Conservation (phyloP, 2,888 invertebrate species). For the Mythimna loreyi region DNA sequence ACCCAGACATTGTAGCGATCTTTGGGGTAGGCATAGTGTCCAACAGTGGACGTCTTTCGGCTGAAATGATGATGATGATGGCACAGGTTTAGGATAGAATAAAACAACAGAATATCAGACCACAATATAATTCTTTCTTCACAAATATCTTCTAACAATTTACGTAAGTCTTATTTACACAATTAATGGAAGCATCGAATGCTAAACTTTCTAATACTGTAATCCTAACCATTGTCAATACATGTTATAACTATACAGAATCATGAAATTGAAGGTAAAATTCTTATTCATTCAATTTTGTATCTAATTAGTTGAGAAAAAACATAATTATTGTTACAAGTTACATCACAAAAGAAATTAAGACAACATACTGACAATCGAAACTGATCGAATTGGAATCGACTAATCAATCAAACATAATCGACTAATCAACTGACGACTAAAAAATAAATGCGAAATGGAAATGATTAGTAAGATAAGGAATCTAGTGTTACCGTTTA, state of each 20-base stretch:
- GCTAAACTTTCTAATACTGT: slow-evolving; percentile 84
- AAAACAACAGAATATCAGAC: slow-evolving; percentile 79
- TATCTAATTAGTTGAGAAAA: slow-evolving; percentile 31
- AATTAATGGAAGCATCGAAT: slow-evolving; percentile 86
- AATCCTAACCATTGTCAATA: slow-evolving; percentile 72
- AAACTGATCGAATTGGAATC: slow-evolving; percentile 30
- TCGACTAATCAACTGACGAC: slow-evolving; percentile 21
- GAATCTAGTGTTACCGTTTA: slow-evolving; percentile 23
- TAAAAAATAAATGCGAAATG: slow-evolving; percentile 36
- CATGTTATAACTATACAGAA: slow-evolving; percentile 53
- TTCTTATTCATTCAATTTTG: slow-evolving; percentile 25
- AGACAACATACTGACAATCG: slow-evolving; percentile 22
- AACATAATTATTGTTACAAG: slow-evolving; percentile 4
- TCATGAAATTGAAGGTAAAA: slow-evolving; percentile 56
- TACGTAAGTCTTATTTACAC: slow-evolving; percentile 88
- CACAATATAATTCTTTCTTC: slow-evolving; percentile 86
- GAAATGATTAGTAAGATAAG: not conserved
- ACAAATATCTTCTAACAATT: slow-evolving; percentile 85
- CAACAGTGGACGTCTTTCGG: no score
- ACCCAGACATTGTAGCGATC: no score
- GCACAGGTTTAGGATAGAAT: slow-evolving; percentile 42
- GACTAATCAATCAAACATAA: slow-evolving; percentile 28
- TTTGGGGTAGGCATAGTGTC: no score
- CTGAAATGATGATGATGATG: no score
- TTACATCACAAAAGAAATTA: slow-evolving; percentile 41